These are phyloP conservation scores for Agonopterix subpropinquella DNA, from an alignment of 2,888 invertebrate genomes.

Conservation along the genomic window DNA sequence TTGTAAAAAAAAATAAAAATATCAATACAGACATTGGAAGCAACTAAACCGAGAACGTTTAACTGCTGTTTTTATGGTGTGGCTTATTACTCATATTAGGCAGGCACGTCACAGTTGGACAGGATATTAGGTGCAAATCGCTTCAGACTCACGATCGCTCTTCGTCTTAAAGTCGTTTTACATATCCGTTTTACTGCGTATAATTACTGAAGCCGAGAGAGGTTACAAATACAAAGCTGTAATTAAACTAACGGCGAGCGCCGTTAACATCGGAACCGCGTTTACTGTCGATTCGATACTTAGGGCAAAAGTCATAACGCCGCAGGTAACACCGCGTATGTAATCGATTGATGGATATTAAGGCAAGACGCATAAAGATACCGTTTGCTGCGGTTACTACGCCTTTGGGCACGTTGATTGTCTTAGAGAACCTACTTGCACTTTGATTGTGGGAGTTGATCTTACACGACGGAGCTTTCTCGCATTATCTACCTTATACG, in stretches of 20 bases:
- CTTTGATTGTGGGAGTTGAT: no score
- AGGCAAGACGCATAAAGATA: conserved; percentile 26
- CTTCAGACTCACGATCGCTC: conserved; percentile 29
- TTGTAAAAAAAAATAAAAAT: neutral
- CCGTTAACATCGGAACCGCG: conserved; percentile 51
- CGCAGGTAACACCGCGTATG: conserved; percentile 26
- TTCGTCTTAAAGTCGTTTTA: conserved; percentile 56
- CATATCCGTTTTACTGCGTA: conserved; percentile 63
- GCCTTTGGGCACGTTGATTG: conserved; percentile 9
- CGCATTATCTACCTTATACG: no score
- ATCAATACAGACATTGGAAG: conserved; percentile 22
- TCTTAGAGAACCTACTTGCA: neutral
- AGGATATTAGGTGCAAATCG: conserved; percentile 62
- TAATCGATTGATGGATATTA: conserved; percentile 37
- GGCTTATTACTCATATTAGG: conserved; percentile 28
- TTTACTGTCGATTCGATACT: conserved; percentile 37
- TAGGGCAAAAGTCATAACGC: conserved; percentile 38
- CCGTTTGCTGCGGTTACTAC: conserved; percentile 19
- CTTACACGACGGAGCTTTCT: no score
- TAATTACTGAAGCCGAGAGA: conserved; percentile 54
- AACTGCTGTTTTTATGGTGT: conserved; percentile 45
- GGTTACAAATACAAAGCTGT: conserved; percentile 48
- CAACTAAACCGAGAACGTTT: conserved; percentile 38
- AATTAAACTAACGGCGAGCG: conserved; percentile 66
- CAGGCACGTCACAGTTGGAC: conserved; percentile 43